Evolutionary conservation across 2,113 vertebrate species (phyloP).

Genomic region (Morone saxatilis): DNA sequence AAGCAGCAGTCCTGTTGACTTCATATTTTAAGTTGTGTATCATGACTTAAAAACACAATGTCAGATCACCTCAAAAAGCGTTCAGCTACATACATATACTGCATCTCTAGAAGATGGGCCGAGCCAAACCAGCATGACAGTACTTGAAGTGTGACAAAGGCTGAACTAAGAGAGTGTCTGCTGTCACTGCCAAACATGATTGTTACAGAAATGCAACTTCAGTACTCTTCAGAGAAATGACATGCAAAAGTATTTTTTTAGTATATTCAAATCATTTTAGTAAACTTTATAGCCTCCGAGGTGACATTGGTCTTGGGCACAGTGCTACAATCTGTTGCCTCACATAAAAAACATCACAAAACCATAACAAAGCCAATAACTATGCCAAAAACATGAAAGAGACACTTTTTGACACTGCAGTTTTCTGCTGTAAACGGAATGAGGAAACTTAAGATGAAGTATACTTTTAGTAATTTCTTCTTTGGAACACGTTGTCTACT

Average conservation of each 20-base stretch:
- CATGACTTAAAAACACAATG: constrained; percentile 11
- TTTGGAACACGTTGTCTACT: neutral
- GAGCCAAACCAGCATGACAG: constrained; percentile 32
- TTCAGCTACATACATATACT: neutral
- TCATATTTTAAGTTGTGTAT: neutral
- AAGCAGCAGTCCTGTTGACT: neutral
- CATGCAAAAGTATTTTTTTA: neutral
- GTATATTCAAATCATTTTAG: neutral
- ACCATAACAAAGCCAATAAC: too few relatives aligned
- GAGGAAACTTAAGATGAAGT: neutral
- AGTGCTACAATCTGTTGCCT: too few relatives aligned
- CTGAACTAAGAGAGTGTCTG: constrained; percentile 22
- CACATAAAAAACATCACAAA: too few relatives aligned
- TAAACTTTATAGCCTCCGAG: too few relatives aligned
- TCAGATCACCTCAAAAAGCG: constrained; percentile 17
- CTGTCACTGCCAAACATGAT: constrained; percentile 21
- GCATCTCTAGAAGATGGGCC: constrained; percentile 8
- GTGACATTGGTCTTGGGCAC: too few relatives aligned
- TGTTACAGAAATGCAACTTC: constrained; percentile 31
- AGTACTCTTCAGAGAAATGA: neutral
- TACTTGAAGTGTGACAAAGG: constrained; percentile 38
- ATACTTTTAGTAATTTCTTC: neutral
- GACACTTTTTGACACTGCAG: neutral
- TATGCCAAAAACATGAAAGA: too few relatives aligned
- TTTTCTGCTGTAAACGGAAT: neutral